Base-by-base conservation (phyloP, 2,113 vertebrate species). In the Percina caprodes region DNA sequence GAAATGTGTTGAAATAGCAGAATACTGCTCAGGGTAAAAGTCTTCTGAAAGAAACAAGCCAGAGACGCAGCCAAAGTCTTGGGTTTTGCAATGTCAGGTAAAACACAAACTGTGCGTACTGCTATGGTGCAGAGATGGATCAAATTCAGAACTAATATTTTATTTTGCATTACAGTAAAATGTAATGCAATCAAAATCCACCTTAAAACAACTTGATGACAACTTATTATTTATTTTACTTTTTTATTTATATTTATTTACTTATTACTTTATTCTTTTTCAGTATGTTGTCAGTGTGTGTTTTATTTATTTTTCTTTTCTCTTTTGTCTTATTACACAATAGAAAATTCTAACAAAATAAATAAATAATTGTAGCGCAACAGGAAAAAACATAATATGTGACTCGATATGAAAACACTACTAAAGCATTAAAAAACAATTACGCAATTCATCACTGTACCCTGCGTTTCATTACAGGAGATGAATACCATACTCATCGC, bases 1-100 rank as follows among this genome's bases (percentile, higher is more conserved):
- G 66, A 67, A 52, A 74, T 60, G 19, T 35, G 58, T 21, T 30
- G 26, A 49, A 54, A 58, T 42, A 71, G 54, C n/a, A 59, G 18
- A 33, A 48, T 42, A 65, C 19, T n/a, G 9, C 21, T 42, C 19
- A 39, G 21, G 15, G 30, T 11, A 11, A 10, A 55, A 24, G 13
- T 39, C 8, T 35, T 42, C 4, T 45, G 13, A 63, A 42, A 63
- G 35, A 39, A 42, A 69, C 5, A 11, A 6, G 30, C 13, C 67
- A 46, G 9, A 26, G 15, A 45, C 35, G 3, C 15, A 16, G 30
- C 3, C 30, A 39, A 15, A n/a, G 1, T 49, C 24, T 52, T 5
- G 2, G 3, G 39, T 26, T 54, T 21, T 39, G 6, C 45, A 12
- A 9, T 19, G 15, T 45, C 19, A 16, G 23, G 23, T 14, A 26